Conservation (phyloP, 1,140 invertebrate species). For the Liolophura sinensis region DNA sequence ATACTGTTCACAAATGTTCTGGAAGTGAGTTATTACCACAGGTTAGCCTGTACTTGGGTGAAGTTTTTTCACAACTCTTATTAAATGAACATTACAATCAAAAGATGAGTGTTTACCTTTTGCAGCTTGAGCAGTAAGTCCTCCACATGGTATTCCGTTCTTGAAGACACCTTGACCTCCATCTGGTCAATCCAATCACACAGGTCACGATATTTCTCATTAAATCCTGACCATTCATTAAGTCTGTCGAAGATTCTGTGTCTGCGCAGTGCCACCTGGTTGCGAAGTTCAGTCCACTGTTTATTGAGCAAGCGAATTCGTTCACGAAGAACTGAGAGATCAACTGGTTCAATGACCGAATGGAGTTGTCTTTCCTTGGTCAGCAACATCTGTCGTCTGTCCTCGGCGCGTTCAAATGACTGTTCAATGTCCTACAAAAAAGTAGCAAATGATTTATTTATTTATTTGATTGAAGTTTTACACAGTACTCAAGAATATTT, state of each 20-base stretch:
- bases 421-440: constrained; percentile 37
- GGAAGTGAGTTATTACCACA: too few relatives aligned
- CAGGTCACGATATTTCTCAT: constrained; percentile 29
- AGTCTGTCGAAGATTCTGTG: constrained; percentile 41
- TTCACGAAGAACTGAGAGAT: constrained; percentile 77
- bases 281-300: constrained; percentile 55
- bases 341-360: constrained; percentile 82
- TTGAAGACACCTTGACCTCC: constrained; percentile 41
- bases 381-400: constrained; percentile 63
- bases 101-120: constrained; percentile 32
- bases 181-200: constrained; percentile 47
- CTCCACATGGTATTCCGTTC: constrained; percentile 47
- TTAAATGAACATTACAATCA: too few relatives aligned
- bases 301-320: constrained; percentile 74
- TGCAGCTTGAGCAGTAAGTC: constrained; percentile 48
- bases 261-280: constrained; percentile 35
- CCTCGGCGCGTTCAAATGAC: constrained; percentile 36
- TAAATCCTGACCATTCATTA: constrained; percentile 42
- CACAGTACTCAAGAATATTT: too few relatives aligned
- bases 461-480: too few relatives aligned
- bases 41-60: too few relatives aligned
- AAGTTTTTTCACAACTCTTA: too few relatives aligned
- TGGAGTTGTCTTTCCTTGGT: constrained; percentile 80
- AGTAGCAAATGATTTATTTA: background rate
- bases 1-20: too few relatives aligned